phyloP scores from a whole-genome alignment of 1,140 invertebrate genomes.

The Pogonognathellus flavescens region DNA sequence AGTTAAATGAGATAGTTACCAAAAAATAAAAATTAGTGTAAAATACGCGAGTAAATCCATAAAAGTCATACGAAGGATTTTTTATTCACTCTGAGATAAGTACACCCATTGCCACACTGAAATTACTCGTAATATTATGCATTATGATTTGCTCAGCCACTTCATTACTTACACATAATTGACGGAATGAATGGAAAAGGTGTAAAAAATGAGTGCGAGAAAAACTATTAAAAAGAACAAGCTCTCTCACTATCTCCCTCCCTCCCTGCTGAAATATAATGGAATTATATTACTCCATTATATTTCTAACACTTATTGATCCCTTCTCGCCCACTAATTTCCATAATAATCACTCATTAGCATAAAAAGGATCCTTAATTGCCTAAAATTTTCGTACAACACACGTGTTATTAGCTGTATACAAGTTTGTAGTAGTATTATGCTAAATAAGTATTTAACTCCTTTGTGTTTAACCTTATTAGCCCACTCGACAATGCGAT shows the following conservation, averaged over 20 bases:
- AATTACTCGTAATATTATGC: not conserved
- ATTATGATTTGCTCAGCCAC: conserved; percentile 4
- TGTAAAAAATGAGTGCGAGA: conserved; percentile 3
- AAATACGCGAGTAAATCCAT: not conserved
- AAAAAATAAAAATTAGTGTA: too few relatives aligned
- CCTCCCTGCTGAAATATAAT: not conserved
- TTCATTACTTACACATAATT: conserved; percentile 1
- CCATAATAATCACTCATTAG: conserved; percentile 10
- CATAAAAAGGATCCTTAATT: not conserved
- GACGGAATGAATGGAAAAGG: conserved; percentile 28
- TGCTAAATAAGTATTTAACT: too few relatives aligned
- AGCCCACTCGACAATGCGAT: too few relatives aligned
- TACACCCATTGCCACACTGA: not conserved
- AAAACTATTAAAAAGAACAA: conserved; percentile 15
- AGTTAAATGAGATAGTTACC: too few relatives aligned
- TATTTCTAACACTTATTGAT: too few relatives aligned
- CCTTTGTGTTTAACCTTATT: too few relatives aligned
- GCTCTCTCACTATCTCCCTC: conserved; percentile 14
- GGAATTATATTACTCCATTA: too few relatives aligned
- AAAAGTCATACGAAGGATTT: not conserved
- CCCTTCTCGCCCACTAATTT: not conserved
- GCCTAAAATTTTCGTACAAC: not conserved
- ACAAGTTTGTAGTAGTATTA: too few relatives aligned
- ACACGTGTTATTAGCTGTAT: too few relatives aligned
- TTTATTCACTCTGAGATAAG: not conserved